Conservation (phyloP, 2,797 vertebrate genomes). For the Parotocinclus haroldoi region DNA sequence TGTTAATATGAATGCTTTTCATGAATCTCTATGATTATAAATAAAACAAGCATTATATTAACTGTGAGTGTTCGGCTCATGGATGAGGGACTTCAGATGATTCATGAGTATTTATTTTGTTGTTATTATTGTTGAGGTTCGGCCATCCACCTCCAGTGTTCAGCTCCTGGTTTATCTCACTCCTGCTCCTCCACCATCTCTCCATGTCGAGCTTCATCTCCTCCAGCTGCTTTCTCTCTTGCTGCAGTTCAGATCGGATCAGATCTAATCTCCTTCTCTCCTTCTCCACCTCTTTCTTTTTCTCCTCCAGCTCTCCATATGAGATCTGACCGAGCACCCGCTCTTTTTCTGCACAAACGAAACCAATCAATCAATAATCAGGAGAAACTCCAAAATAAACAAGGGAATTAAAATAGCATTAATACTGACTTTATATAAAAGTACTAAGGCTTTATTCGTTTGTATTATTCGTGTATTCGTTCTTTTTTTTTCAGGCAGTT, state of each 20-base stretch:
- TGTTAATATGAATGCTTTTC: no score
- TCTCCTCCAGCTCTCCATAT: slow-evolving; percentile 11
- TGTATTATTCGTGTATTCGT: no score
- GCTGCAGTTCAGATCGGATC: neutral
- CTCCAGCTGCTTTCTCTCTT: neutral
- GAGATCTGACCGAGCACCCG: neutral
- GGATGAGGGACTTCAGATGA: neutral
- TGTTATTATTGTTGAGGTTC: neutral
- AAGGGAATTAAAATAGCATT: no score
- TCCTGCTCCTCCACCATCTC: neutral
- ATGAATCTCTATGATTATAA: no score
- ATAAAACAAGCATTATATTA: no score
- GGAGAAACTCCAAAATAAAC: no score
- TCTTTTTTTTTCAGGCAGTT: no score
- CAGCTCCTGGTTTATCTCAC: neutral
- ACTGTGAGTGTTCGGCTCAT: no score
- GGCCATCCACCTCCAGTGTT: neutral
- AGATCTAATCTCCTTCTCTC: slow-evolving; percentile 4
- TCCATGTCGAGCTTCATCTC: slow-evolving; percentile 2
- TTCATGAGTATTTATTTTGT: neutral
- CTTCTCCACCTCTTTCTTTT: slow-evolving; percentile 7
- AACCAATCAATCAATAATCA: neutral
- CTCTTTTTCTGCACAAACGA: slow-evolving; percentile 17
- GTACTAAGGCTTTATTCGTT: no score
- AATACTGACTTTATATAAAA: no score